Evolutionary conservation across 2,888 invertebrate genomes (phyloP), one percentile per base, ranked within the genome.

Genomic region (Macaria notata): DNA sequence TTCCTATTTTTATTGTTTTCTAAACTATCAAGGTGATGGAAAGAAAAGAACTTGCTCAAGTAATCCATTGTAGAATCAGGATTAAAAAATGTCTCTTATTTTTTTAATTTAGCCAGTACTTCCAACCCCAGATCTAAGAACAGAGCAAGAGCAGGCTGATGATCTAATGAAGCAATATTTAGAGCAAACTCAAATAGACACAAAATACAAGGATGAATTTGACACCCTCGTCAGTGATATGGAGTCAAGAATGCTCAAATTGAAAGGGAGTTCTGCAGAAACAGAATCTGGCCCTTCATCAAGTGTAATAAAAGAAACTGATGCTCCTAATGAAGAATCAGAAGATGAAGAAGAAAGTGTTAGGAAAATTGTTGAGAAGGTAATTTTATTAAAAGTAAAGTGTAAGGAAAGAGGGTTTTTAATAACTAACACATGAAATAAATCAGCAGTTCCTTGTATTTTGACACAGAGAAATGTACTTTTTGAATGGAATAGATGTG

Each of bases 101-200:
- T 36, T 4, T 36, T 9, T 36, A 56, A 38, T 75, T 61, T 59
- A 93, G 93, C 71, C 88, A 56, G 62, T 85, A 41, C 62, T 92
- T 42, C 78, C 88, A 49, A 73, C 86, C 41, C 88, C 90, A 9
- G 95, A 95, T 69, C 87, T 88, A 45, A 92, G 94, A 77, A 93
- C 93, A 9, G 94, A 95, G 70, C 93, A 95, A 73, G 93, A 96
- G 69, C 95, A 95, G 83, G 93, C 93, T 30, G 93, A 95, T 72
- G 94, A 95, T 70, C 84, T 96, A n/a, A 75, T 96, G 57, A 92
- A 90, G 52, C 94, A 93, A 77, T 93, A 92, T 63, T 70, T 93
- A 56, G 92, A 89, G 31, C 92, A 93, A 75, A 78, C 85, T 9
- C 81, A 78, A 56, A 85, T 94, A 60, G 92, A 93, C 49, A 74